Evolutionary conservation across 2,113 vertebrate species (phyloP).

Genomic region (Pyrgilauda ruficollis): DNA sequence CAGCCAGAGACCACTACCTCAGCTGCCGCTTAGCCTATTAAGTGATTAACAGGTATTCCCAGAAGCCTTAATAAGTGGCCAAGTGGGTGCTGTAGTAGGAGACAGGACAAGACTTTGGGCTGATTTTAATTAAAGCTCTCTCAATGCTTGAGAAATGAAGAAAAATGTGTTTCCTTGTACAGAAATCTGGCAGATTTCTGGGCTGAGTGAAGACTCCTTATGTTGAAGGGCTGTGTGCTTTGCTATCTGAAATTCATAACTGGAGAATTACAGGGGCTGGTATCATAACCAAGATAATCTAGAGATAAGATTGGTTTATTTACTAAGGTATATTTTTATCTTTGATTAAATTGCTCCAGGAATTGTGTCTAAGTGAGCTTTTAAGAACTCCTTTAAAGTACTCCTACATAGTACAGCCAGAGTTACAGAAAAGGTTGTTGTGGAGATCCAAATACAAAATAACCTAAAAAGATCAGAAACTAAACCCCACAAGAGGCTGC

Average conservation of each 20-base stretch:
- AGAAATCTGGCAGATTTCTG: neutral
- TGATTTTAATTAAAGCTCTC: neutral
- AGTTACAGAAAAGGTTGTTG: neutral
- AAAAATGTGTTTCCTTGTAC: neutral
- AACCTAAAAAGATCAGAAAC: neutral
- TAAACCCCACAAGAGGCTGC: neutral
- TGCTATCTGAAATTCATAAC: neutral
- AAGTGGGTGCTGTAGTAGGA: constrained; percentile 56
- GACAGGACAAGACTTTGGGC: constrained; percentile 42
- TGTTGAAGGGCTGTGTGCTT: neutral
- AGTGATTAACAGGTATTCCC: constrained; percentile 54
- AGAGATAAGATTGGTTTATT: neutral
- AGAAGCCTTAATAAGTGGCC: constrained; percentile 57
- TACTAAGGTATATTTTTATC: neutral
- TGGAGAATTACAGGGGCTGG: neutral
- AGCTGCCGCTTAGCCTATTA: constrained; percentile 48
- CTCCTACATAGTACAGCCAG: neutral
- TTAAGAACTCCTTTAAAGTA: neutral
- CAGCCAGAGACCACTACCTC: neutral
- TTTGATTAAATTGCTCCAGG: neutral
- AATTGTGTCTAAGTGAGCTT: neutral
- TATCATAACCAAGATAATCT: neutral
- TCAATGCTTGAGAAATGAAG: neutral
- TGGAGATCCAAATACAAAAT: neutral
- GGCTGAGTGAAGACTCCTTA: neutral